Evolutionary conservation across 1,140 invertebrate genomes (phyloP).

Genomic region (Elymnias hypermnestra): DNA sequence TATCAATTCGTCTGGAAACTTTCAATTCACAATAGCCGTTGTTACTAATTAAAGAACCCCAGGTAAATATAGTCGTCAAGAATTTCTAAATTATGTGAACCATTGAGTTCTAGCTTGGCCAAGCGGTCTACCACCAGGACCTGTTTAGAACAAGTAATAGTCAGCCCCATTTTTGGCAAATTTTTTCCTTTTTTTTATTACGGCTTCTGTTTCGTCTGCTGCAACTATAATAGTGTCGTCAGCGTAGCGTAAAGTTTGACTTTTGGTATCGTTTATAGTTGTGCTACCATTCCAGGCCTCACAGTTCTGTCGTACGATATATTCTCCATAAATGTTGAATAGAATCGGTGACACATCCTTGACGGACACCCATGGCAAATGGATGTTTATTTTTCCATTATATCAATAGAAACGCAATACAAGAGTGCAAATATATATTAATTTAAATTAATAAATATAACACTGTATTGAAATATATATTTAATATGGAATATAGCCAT

Average conservation of each 20-base stretch:
- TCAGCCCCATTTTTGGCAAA: slow-evolving; percentile 11
- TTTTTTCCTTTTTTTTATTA: too few relatives aligned
- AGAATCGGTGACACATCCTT: slow-evolving; percentile 12
- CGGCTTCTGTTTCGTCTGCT: too few relatives aligned
- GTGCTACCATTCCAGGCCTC: slow-evolving; percentile 12
- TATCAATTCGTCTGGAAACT: neutral
- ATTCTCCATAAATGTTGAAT: slow-evolving; percentile 15
- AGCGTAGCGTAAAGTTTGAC: slow-evolving; percentile 10
- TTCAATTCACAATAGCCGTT: slow-evolving; percentile 1
- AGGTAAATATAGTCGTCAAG: neutral
- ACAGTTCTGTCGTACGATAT: slow-evolving; percentile 11
- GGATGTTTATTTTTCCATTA: too few relatives aligned
- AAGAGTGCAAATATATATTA: too few relatives aligned
- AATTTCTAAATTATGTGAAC: neutral
- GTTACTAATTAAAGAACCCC: neutral
- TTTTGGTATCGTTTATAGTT: slow-evolving; percentile 5
- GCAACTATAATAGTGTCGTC: slow-evolving; percentile 7
- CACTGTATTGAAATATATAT: too few relatives aligned
- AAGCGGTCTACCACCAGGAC: slow-evolving; percentile 12
- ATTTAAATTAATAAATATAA: too few relatives aligned
- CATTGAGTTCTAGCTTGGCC: neutral
- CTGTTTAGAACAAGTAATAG: slow-evolving; percentile 15
- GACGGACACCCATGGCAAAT: neutral
- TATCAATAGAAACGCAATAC: too few relatives aligned
- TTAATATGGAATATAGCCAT: too few relatives aligned